Percentiles rank a stretch among this genome's conserved stretches.
These are phyloP conservation scores for Galeopsomyia nigrocyanea DNA, from an alignment of 2,888 invertebrate species.

Conservation along the genomic window DNA sequence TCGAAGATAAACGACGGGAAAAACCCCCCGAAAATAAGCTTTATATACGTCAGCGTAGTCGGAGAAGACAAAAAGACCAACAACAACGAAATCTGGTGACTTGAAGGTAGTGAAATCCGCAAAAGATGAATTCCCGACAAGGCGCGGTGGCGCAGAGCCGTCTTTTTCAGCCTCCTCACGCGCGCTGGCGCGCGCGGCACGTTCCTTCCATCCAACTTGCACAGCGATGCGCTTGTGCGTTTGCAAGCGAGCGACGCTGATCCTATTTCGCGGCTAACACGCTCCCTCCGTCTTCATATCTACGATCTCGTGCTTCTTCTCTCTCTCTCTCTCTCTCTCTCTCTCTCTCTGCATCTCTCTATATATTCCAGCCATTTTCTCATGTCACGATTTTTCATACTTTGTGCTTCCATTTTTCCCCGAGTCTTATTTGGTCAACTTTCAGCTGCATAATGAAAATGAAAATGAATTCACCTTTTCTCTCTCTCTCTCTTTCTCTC, in stretches of 20 bases:
- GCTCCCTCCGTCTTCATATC: conserved; percentile 1
- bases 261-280: conserved; percentile 34
- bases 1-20: too few relatives aligned
- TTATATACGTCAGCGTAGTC: too few relatives aligned
- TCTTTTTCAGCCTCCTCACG: neutral
- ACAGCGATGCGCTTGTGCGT: neutral
- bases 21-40: too few relatives aligned
- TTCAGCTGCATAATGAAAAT: too few relatives aligned
- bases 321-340: neutral
- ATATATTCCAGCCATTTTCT: neutral
- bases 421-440: too few relatives aligned
- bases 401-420: conserved; percentile 3
- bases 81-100: neutral
- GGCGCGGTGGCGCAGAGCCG: neutral
- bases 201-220: conserved; percentile 17
- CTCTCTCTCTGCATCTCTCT: neutral
- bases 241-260: conserved; percentile 11
- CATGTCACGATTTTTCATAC: conserved; percentile 20
- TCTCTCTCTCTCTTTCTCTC: too few relatives aligned
- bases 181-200: neutral
- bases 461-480: too few relatives aligned
- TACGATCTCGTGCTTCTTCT: neutral
- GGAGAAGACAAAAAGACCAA: too few relatives aligned
- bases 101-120: neutral
- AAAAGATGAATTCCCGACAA: conserved; percentile 12